Base-by-base conservation (phyloP, 2,113 vertebrate species). In the Grus americana region DNA sequence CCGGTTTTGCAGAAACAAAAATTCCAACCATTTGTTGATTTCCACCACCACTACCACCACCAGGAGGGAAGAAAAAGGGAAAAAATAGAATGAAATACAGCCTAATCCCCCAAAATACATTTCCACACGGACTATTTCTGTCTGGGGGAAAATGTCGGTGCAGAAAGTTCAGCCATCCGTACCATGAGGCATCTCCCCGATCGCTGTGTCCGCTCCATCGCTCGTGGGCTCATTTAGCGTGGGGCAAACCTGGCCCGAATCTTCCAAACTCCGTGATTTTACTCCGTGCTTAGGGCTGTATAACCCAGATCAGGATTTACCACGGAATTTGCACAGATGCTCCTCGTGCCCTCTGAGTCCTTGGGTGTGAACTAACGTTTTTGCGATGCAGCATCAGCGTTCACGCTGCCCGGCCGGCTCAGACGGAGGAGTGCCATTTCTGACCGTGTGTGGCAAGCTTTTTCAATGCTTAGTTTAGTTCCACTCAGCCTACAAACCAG, bases 391-490 rank as follows among this genome's bases (percentile, higher is more conserved):
- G 66, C n/a, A 15, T 55, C 73, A 11, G 20, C 21, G 12, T 17
- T 36, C 42, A 6, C 1, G 10, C 42, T n/a, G 57, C 84, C 80
- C 7, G 2, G 12, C 62, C 27, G 34, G n/a, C 36, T 58, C 46
- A 11, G 42, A 7, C 4, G n/a, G 24, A 86, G 65, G 16, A 65
- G 62, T 42, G 86, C 12, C 55, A 6, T 70, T 84, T 78, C 84
- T 95, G 80, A 79, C 54, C 54, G 15, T 80, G 93, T 93, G 66
- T 92, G 88, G 89, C 75, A 74, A 86, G 49, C 11, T 72, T 91
- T 96, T 96, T 92, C 67, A 92, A 80, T 94, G 89, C 93, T 91
- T 94, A 79, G 30, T 92, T 97, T 91, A 73, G 79, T 96, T 97
- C 82, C 80, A 83, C 85, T 79, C 91, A 93, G 83, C 91, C 94